Evolutionary conservation across 2,113 vertebrate species (phyloP).

Genomic region (Leptobrachium leishanense): DNA sequence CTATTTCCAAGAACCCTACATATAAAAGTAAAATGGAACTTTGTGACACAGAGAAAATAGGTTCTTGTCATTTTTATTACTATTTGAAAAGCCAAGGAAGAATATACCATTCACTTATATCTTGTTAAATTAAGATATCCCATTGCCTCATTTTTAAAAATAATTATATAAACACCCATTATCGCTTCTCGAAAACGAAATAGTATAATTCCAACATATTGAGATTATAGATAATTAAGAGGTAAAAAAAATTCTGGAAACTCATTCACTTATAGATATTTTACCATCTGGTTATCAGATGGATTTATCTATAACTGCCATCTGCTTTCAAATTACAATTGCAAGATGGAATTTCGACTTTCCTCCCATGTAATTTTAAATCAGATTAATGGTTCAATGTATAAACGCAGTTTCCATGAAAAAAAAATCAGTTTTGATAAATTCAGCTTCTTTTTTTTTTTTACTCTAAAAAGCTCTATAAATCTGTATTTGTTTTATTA

Average conservation of each 20-base stretch:
- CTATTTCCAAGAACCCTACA: too few relatives aligned
- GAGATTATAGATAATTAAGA: not conserved
- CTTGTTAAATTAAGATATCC: too few relatives aligned
- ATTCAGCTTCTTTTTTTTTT: too few relatives aligned
- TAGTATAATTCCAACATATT: not conserved
- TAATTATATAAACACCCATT: too few relatives aligned
- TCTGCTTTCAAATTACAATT: conserved; percentile 1
- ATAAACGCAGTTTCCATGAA: not conserved
- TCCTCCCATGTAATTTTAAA: not conserved
- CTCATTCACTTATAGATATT: conserved; percentile 4
- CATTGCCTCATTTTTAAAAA: too few relatives aligned
- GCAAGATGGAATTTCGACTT: not conserved
- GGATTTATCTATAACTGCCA: conserved; percentile 11
- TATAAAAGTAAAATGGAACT: too few relatives aligned
- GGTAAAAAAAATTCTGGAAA: not conserved
- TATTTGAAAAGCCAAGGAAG: too few relatives aligned
- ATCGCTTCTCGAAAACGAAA: not conserved
- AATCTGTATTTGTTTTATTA: too few relatives aligned
- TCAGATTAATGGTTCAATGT: not conserved
- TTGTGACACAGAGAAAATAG: too few relatives aligned
- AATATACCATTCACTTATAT: too few relatives aligned
- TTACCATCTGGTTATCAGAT: conserved; percentile 43
- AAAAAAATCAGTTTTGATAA: not conserved
- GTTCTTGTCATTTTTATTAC: too few relatives aligned
- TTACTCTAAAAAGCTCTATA: too few relatives aligned